Evolutionary conservation across 1,140 invertebrate genomes (phyloP), one percentile per base, ranked within the genome.

Genomic region (Caenorhabditis briggsae): DNA sequence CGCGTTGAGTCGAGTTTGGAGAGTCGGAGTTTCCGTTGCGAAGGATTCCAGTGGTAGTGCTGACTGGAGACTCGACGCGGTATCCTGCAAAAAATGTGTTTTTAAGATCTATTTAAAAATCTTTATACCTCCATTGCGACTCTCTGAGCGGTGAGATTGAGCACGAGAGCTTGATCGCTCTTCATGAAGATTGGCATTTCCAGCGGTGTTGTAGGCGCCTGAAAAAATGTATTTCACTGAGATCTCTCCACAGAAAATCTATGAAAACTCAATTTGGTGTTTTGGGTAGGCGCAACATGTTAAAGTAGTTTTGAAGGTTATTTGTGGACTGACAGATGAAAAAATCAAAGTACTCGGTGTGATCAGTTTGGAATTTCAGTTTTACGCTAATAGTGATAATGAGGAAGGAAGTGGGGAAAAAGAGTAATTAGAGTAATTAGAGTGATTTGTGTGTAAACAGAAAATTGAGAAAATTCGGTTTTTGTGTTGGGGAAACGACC

Each of bases 61-160:
- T 87, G 46, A 74, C 70, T 25, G 86, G 86, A 23, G 86, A 87
- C 23, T 87, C 86, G 12, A 87, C 86, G 50, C 86, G 86, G 83
- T 87, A 87, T 43, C 83, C 86, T 84, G n/a, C n/a, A n/a, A n/a
- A n/a, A n/a, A n/a, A n/a, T n/a, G n/a, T n/a, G n/a, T n/a, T n/a
- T n/a, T n/a, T n/a, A n/a, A n/a, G n/a, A n/a, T n/a, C n/a, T n/a
- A n/a, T n/a, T n/a, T n/a, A n/a, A n/a, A n/a, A n/a, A n/a, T n/a
- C n/a, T 55, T 8, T 2, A 18, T 20, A 58, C 56, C 64, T 84
- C 50, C 83, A 33, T 55, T 84, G 43, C 50, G 83, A 33, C 50
- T 64, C 33, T 84, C 50, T 43, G 64, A 84, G 56, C 46, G 64
- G 23, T 56, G 48, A 48, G 65, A 86, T 48, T 61, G 64, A 55